phyloP scores from a whole-genome alignment of 2,888 invertebrate genomes.

The Eilema griseolum region DNA sequence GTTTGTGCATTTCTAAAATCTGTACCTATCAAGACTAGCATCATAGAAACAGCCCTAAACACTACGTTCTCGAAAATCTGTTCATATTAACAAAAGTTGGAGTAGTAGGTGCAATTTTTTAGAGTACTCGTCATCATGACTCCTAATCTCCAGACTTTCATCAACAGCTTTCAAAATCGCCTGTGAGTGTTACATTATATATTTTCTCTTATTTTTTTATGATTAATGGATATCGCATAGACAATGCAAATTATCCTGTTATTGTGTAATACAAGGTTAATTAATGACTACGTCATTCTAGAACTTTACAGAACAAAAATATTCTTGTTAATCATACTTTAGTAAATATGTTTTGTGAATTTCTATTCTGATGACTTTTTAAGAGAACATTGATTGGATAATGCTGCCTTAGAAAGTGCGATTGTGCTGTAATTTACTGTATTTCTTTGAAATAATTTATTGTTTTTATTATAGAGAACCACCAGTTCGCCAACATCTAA shows the following conservation, averaged over 20 bases:
- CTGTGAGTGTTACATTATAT: constrained; percentile 86
- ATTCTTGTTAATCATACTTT: background rate
- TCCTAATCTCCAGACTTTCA: constrained; percentile 88
- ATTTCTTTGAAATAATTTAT: background rate
- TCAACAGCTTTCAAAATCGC: constrained; percentile 90
- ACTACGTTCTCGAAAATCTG: background rate
- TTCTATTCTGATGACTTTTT: background rate
- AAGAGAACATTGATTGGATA: background rate
- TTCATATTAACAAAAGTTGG: background rate
- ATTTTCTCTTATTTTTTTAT: background rate
- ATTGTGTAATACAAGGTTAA: constrained; percentile 18
- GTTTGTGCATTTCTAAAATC: constrained; percentile 38
- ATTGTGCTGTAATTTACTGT: background rate
- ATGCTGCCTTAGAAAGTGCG: background rate
- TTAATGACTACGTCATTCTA: constrained; percentile 45
- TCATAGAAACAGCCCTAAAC: constrained; percentile 23
- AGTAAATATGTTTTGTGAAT: background rate
- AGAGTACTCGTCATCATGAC: constrained; percentile 80
- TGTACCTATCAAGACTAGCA: constrained; percentile 24
- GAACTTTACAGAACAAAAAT: constrained; percentile 47
- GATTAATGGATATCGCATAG: background rate
- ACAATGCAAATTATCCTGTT: background rate
- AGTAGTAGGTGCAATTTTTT: constrained; percentile 21
- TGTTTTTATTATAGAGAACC: constrained; percentile 90
- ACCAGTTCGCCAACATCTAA: constrained; percentile 95